A percentile compares a stretch with the other conserved stretches of the same genome.
Conservation (phyloP, 2,888 invertebrate genomes). For the Lumbricus terrestris region DNA sequence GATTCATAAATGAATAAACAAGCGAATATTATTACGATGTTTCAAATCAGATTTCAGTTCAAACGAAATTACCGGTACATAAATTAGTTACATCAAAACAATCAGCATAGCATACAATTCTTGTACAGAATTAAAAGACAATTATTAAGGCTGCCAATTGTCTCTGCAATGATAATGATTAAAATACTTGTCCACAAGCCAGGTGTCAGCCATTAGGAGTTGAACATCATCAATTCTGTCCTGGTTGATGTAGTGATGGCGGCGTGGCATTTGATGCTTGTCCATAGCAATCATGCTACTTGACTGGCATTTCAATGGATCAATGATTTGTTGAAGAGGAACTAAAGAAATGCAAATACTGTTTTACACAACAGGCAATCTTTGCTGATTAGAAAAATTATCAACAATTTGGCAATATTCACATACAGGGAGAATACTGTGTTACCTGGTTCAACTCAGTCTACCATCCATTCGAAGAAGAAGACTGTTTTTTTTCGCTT, state of each 20-base stretch:
- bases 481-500: no score
- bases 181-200: constrained; percentile 26
- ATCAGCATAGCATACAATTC: neutral
- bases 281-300: constrained; percentile 46
- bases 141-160: neutral
- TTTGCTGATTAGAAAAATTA: neutral
- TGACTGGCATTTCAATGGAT: constrained; percentile 24
- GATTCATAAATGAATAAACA: no score
- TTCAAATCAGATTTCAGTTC: no score
- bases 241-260: constrained; percentile 55
- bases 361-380: neutral
- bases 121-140: neutral
- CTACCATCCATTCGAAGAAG: neutral
- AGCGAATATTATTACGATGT: no score
- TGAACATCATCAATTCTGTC: constrained; percentile 51
- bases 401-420: neutral
- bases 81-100: no score
- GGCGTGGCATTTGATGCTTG: constrained; percentile 51
- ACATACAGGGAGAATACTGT: neutral
- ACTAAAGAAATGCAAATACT: constrained; percentile 20
- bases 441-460: neutral
- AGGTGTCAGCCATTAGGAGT: constrained; percentile 45
- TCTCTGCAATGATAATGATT: neutral
- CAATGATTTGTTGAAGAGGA: constrained; percentile 21
- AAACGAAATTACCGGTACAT: no score